Percentiles rank a stretch among this genome's conserved stretches.
Evolutionary conservation across 2,797 vertebrate species (phyloP).

Genomic region (Clarias fuscus): DNA sequence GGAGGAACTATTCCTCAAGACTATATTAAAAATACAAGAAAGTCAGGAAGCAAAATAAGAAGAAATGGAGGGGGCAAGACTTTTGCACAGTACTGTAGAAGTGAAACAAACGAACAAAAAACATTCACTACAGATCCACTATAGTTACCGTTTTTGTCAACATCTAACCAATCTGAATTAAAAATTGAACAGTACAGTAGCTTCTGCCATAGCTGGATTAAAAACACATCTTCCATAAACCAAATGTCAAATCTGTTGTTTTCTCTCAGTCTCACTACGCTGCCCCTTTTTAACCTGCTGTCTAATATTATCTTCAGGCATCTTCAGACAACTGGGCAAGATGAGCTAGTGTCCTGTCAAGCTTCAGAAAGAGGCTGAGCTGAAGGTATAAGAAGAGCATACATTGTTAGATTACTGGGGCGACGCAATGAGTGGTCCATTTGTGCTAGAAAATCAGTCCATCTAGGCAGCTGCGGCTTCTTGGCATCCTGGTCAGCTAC

Average conservation of each 20-base stretch:
- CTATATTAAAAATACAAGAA: too few species aligned
- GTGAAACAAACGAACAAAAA: too few species aligned
- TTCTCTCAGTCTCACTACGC: neutral
- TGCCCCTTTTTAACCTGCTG: neutral
- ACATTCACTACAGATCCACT: too few species aligned
- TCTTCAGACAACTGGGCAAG: neutral
- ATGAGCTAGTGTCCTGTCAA: neutral
- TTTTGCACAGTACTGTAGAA: too few species aligned
- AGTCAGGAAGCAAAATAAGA: too few species aligned
- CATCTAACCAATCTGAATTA: neutral
- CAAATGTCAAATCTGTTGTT: neutral
- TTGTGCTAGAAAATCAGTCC: slow-evolving; percentile 31
- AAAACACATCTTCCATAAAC: neutral
- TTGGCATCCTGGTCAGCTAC: slow-evolving; percentile 14
- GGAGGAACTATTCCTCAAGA: too few species aligned
- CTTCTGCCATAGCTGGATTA: neutral
- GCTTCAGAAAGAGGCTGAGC: slow-evolving; percentile 3
- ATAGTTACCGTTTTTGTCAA: too few species aligned
- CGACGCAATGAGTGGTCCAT: slow-evolving; percentile 1
- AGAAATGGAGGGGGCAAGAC: too few species aligned
- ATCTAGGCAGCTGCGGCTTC: slow-evolving; percentile 15
- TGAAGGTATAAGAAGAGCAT: neutral
- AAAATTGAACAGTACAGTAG: neutral
- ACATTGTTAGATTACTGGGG: neutral
- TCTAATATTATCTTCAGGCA: neutral